These are phyloP conservation scores for Drosophila paramelanica DNA, from an alignment of 2,888 invertebrate species.

Conservation along the genomic window DNA sequence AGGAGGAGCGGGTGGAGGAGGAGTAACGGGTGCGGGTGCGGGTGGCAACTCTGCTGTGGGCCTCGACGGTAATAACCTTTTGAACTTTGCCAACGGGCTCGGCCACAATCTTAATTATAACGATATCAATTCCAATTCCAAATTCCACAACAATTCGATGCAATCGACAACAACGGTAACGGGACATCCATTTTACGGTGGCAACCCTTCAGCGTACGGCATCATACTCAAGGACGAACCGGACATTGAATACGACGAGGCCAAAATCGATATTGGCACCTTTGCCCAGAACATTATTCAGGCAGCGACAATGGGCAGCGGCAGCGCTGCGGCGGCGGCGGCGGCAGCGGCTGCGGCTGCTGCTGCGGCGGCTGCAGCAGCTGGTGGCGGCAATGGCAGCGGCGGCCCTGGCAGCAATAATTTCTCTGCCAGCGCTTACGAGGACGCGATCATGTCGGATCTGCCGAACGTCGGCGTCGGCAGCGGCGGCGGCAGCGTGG, in stretches of 20 bases:
- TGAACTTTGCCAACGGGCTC: conserved; percentile 81
- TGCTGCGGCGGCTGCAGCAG: not conserved
- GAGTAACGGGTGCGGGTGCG: conserved; percentile 67
- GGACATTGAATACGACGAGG: conserved; percentile 91
- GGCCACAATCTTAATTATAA: conserved; percentile 73
- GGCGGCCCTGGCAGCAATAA: not conserved
- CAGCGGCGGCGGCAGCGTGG: conserved; percentile 86
- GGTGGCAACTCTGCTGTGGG: conserved; percentile 31
- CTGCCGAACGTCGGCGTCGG: conserved; percentile 86
- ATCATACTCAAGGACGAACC: conserved; percentile 92
- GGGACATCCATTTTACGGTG: conserved; percentile 78
- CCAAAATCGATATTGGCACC: conserved; percentile 88
- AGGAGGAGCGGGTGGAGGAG: conserved; percentile 69
- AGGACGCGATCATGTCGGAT: conserved; percentile 94
- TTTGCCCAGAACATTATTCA: conserved; percentile 84
- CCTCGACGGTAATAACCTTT: conserved; percentile 83
- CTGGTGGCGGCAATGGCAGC: not conserved
- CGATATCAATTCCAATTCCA: conserved; percentile 73
- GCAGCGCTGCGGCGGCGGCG: conserved; percentile 6
- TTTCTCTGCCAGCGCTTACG: conserved; percentile 87
- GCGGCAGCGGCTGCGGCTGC: not conserved
- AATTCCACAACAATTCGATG: conserved; percentile 68
- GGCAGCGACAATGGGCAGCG: conserved; percentile 74
- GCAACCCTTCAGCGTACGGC: conserved; percentile 92
- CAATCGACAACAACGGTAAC: conserved; percentile 9